Percentiles rank a stretch among this genome's conserved stretches.
Conservation (phyloP, 2,888 invertebrate species). For the Chrysina gloriosa region DNA sequence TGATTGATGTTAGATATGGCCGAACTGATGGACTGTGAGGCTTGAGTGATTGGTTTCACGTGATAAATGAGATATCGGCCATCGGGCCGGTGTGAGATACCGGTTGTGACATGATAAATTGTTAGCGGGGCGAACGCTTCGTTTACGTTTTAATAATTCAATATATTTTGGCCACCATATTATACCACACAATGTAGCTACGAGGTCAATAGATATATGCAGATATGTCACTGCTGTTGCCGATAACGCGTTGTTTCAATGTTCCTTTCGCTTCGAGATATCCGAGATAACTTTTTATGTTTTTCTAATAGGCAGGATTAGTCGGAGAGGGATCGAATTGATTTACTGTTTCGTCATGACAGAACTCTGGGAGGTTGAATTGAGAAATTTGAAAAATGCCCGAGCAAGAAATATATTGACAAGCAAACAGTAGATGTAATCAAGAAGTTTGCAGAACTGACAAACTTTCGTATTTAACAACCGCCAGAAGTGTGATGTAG, state of each 20-base stretch:
- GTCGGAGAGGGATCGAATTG: too few species aligned
- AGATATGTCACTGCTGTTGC: slow-evolving; percentile 10
- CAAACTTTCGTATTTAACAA: too few species aligned
- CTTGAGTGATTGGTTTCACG: slow-evolving; percentile 62
- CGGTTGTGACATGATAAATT: slow-evolving; percentile 62
- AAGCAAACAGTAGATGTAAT: too few species aligned
- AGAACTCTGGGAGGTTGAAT: too few species aligned
- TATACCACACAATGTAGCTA: too few species aligned
- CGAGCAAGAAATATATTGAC: too few species aligned
- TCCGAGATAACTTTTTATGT: neutral
- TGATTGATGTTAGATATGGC: slow-evolving; percentile 61
- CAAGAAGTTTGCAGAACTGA: too few species aligned
- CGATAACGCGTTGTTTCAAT: slow-evolving; percentile 13
- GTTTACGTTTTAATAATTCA: slow-evolving; percentile 57
- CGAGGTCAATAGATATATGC: neutral
- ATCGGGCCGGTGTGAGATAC: slow-evolving; percentile 59
- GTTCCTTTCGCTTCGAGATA: neutral
- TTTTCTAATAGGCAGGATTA: neutral
- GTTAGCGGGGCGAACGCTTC: slow-evolving; percentile 53
- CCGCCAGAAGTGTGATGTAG: too few species aligned
- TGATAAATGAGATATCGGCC: slow-evolving; percentile 62
- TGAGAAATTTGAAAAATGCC: too few species aligned
- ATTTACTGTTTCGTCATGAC: too few species aligned
- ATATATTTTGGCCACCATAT: slow-evolving; percentile 40
- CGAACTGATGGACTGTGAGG: slow-evolving; percentile 61